phyloP scores from a whole-genome alignment of 2,797 vertebrate genomes.

The Pampus argenteus region DNA sequence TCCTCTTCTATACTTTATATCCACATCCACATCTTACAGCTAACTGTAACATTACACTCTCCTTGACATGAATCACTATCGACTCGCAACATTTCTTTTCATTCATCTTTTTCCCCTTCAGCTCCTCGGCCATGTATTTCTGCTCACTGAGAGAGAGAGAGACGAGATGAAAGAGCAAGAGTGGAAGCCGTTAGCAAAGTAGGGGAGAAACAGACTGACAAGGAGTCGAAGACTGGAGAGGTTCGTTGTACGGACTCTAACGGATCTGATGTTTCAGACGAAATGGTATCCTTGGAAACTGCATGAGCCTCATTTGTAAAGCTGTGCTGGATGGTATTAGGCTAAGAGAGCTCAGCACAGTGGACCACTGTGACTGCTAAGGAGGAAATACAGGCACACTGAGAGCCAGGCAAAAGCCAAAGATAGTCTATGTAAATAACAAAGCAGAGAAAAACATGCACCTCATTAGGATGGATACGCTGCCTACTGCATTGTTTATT shows the following conservation, averaged over 20 bases:
- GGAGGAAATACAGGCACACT: constrained; percentile 42
- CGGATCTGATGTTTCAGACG: constrained; percentile 75
- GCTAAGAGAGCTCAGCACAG: constrained; percentile 54
- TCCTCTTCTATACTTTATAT: constrained; percentile 10
- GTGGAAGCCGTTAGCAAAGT: constrained; percentile 55
- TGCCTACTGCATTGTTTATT: constrained; percentile 32
- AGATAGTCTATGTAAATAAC: constrained; percentile 32
- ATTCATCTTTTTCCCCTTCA: constrained; percentile 32
- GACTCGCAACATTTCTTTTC: constrained; percentile 7
- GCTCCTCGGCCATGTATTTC: constrained; percentile 32
- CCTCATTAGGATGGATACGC: constrained; percentile 40
- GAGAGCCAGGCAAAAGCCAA: constrained; percentile 29
- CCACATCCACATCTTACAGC: not conserved
- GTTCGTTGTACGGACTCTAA: constrained; percentile 66
- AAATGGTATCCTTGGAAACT: constrained; percentile 87
- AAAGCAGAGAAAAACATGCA: constrained; percentile 14
- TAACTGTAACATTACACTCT: constrained; percentile 3
- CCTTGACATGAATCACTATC: constrained; percentile 24
- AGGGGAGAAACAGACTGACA: constrained; percentile 54
- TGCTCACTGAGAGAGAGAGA: constrained; percentile 41
- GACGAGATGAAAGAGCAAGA: constrained; percentile 54
- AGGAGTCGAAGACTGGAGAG: constrained; percentile 65
- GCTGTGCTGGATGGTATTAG: constrained; percentile 73
- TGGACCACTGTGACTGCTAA: constrained; percentile 44
- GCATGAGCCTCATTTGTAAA: constrained; percentile 82